Evolutionary conservation across 2,888 invertebrate genomes (phyloP).

Genomic region (Thymelicus acteon): DNA sequence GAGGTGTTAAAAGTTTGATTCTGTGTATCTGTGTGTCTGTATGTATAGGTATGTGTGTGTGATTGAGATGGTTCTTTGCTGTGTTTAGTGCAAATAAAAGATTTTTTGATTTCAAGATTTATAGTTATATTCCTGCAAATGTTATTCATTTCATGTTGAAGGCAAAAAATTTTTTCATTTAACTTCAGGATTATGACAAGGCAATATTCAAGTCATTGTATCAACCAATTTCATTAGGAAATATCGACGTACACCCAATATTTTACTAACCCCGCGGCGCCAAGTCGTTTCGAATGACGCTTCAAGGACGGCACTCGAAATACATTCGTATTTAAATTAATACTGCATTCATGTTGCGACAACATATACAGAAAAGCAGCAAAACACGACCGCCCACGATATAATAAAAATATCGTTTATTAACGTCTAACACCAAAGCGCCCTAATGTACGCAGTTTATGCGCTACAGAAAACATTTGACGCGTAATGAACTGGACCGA

Average conservation of each 20-base stretch:
- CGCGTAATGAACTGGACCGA: slow-evolving; percentile 20
- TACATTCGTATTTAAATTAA: slow-evolving; percentile 60
- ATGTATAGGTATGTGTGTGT: no score
- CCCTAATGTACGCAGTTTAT: slow-evolving; percentile 27
- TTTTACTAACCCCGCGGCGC: slow-evolving; percentile 39
- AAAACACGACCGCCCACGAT: slow-evolving; percentile 53
- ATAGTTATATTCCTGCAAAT: no score
- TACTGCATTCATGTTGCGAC: slow-evolving; percentile 63
- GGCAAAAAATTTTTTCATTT: no score
- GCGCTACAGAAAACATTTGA: slow-evolving; percentile 20
- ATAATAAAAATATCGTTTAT: slow-evolving; percentile 65
- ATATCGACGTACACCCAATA: slow-evolving; percentile 11
- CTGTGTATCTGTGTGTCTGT: no score
- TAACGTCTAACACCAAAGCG: slow-evolving; percentile 37
- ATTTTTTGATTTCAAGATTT: no score
- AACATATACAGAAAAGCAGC: slow-evolving; percentile 50
- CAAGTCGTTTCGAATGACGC: slow-evolving; percentile 44
- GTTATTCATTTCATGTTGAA: no score
- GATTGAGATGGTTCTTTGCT: no score
- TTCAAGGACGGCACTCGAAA: slow-evolving; percentile 59
- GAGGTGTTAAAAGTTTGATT: no score
- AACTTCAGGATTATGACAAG: no score
- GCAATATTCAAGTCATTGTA: no score
- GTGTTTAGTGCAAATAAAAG: no score
- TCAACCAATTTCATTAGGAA: slow-evolving; percentile 8